phyloP scores from a whole-genome alignment of 2,113 vertebrate genomes.

The Ondatra zibethicus region DNA sequence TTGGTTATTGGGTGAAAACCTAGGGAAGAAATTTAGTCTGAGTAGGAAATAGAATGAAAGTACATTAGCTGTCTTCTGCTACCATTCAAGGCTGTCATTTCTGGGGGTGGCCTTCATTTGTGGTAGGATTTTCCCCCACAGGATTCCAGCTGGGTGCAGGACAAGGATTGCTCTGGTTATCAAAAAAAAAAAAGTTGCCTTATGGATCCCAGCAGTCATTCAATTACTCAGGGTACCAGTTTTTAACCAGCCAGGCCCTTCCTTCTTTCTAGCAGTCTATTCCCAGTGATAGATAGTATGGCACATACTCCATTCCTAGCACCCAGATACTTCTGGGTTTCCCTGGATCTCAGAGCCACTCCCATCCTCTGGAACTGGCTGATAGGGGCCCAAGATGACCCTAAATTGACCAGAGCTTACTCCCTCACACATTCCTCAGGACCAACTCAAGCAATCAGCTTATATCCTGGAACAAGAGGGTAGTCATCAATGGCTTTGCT shows the following conservation, averaged over 20 bases:
- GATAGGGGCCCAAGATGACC: not conserved
- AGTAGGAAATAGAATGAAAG: slow-evolving; percentile 17
- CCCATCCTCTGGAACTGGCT: not conserved
- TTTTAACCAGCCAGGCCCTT: not conserved
- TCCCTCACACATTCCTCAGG: slow-evolving; percentile 1
- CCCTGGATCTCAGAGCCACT: not conserved
- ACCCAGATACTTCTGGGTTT: not conserved
- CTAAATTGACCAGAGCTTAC: not conserved
- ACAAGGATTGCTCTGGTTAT: no score
- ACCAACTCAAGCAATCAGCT: slow-evolving; percentile 20
- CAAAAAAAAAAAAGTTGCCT: not conserved
- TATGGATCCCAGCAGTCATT: not conserved
- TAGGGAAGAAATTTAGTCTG: not conserved
- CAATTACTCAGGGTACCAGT: not conserved
- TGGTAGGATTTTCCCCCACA: not conserved
- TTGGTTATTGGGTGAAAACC: slow-evolving; percentile 50
- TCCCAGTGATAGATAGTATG: not conserved
- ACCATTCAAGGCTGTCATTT: not conserved
- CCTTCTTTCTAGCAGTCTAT: not conserved
- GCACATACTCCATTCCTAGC: not conserved
- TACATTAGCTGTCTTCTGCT: slow-evolving; percentile 6
- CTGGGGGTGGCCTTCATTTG: not conserved
- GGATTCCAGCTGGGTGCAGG: not conserved
- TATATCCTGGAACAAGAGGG: slow-evolving; percentile 14
- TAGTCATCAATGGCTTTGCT: slow-evolving; percentile 2